phyloP scores from a whole-genome alignment of 2,797 vertebrate species.

The Spinibarbus caldwelli region DNA sequence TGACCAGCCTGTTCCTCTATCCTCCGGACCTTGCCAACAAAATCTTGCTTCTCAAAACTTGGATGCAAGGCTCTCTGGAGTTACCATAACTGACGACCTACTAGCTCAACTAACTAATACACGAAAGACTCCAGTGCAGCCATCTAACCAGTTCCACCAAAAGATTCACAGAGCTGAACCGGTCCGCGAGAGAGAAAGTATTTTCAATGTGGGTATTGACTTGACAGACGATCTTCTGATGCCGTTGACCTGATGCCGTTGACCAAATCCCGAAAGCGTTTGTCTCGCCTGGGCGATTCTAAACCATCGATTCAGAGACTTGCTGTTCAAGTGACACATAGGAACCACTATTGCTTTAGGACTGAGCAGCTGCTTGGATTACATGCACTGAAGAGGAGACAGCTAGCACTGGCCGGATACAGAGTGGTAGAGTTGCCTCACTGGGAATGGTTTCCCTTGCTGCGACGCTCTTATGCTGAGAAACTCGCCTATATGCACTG shows the following conservation, averaged over 20 bases:
- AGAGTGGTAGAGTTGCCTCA: constrained; percentile 83
- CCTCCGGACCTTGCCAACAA: background rate
- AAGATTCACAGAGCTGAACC: background rate
- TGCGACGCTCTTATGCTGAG: constrained; percentile 79
- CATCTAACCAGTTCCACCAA: background rate
- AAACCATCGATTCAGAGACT: constrained; percentile 70
- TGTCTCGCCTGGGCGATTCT: background rate
- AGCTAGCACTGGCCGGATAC: constrained; percentile 85
- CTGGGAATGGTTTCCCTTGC: constrained; percentile 88
- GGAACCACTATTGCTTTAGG: constrained; percentile 86
- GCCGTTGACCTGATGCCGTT: constrained; percentile 55
- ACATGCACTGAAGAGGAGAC: constrained; percentile 89
- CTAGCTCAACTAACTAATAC: constrained; percentile 77
- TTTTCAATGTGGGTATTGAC: constrained; percentile 61
- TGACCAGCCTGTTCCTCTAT: constrained; percentile 81
- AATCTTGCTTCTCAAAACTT: constrained; percentile 41
- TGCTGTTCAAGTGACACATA: constrained; percentile 87
- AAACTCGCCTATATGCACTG: constrained; percentile 88
- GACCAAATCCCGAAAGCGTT: background rate
- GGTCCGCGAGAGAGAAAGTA: constrained; percentile 3
- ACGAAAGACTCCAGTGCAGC: constrained; percentile 48
- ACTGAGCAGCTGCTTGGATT: constrained; percentile 85
- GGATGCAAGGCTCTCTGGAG: constrained; percentile 65
- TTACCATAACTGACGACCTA: constrained; percentile 85
- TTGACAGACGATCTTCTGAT: constrained; percentile 51